phyloP scores from a whole-genome alignment of 2,888 invertebrate genomes.

The Phyllotreta striolata region DNA sequence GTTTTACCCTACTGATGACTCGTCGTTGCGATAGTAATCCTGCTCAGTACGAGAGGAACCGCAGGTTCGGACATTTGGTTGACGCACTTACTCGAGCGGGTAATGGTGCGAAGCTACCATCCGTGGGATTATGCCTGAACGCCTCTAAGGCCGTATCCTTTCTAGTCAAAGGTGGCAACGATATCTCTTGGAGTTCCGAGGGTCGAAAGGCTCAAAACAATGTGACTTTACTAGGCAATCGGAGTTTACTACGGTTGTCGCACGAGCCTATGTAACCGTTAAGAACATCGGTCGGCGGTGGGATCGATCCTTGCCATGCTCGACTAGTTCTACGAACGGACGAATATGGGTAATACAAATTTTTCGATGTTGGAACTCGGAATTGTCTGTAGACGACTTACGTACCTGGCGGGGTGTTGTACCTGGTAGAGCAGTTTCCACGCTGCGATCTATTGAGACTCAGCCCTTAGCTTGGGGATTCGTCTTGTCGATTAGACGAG shows the following conservation, averaged over 20 bases:
- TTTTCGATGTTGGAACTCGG: slow-evolving; percentile 59
- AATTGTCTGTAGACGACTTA: slow-evolving; percentile 71
- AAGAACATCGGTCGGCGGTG: slow-evolving; percentile 1
- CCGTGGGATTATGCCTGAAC: slow-evolving; percentile 68
- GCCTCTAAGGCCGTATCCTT: slow-evolving; percentile 65
- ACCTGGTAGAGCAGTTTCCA: slow-evolving; percentile 68
- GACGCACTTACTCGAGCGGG: slow-evolving; percentile 64
- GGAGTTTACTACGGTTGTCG: slow-evolving; percentile 54
- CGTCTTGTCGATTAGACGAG: slow-evolving; percentile 43
- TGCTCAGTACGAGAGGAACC: slow-evolving; percentile 62
- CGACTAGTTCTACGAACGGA: slow-evolving; percentile 47
- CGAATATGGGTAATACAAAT: slow-evolving; percentile 53
- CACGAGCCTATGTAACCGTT: slow-evolving; percentile 58
- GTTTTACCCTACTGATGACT: slow-evolving; percentile 55
- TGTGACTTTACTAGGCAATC: neutral
- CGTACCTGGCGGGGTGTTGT: slow-evolving; percentile 69
- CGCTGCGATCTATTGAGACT: slow-evolving; percentile 71
- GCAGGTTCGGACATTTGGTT: slow-evolving; percentile 66
- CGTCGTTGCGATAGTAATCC: slow-evolving; percentile 60
- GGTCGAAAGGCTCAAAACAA: slow-evolving; percentile 41
- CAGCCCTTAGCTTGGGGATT: slow-evolving; percentile 61
- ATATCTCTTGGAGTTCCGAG: slow-evolving; percentile 54
- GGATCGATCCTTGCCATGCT: slow-evolving; percentile 42
- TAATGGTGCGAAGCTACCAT: slow-evolving; percentile 73
- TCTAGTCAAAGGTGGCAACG: slow-evolving; percentile 64